phyloP scores from a whole-genome alignment of 2,888 invertebrate species.

The Asteroscopus sphinx region DNA sequence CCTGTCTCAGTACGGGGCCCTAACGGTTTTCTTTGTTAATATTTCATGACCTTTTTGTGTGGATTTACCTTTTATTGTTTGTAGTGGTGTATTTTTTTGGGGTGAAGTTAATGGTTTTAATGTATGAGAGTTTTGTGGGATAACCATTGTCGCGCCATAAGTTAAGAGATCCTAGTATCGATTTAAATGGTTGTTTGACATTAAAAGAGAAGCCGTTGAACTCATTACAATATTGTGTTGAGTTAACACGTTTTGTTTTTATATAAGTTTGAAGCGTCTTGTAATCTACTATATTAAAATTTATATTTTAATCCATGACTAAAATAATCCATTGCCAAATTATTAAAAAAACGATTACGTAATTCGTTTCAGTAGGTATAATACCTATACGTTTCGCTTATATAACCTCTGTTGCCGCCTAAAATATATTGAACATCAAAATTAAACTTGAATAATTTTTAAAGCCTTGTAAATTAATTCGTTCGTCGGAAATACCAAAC shows the following conservation, averaged over 20 bases:
- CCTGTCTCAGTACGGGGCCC: constrained; percentile 74
- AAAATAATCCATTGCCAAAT: constrained; percentile 1
- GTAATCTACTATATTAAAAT: neutral
- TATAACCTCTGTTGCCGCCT: constrained; percentile 10
- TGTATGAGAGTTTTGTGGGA: constrained; percentile 46
- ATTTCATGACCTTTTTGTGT: constrained; percentile 65
- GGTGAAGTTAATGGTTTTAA: constrained; percentile 45
- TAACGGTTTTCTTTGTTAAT: constrained; percentile 76
- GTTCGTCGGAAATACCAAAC: constrained; percentile 12
- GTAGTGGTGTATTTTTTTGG: constrained; percentile 52
- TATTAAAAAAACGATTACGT: constrained; percentile 11
- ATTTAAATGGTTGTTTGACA: constrained; percentile 47
- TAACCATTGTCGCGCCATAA: constrained; percentile 32
- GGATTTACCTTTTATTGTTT: constrained; percentile 59
- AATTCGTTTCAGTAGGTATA: constrained; percentile 19
- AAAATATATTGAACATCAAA: constrained; percentile 19
- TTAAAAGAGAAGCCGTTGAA: constrained; percentile 42
- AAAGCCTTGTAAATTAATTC: constrained; percentile 11
- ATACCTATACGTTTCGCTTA: constrained; percentile 16
- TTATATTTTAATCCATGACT: constrained; percentile 17
- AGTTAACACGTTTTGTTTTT: constrained; percentile 29
- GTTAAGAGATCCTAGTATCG: constrained; percentile 36
- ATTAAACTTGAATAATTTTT: constrained; percentile 14
- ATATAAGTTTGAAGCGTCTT: neutral
- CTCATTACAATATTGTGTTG: constrained; percentile 26